phyloP scores from a whole-genome alignment of 2,113 vertebrate genomes.

The Ageneiosus marmoratus region DNA sequence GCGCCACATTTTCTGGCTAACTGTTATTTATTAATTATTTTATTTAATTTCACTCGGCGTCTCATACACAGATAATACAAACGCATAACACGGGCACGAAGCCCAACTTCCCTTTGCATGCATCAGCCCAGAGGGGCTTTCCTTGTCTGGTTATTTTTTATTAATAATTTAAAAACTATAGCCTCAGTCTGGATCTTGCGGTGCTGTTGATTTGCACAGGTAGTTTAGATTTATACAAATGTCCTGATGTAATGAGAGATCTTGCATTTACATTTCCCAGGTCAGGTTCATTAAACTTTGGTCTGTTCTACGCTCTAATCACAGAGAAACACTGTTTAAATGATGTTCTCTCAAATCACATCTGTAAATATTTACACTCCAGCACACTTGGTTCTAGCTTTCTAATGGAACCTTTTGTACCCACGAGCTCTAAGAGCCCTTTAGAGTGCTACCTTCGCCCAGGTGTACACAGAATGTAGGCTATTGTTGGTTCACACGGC shows the following conservation, averaged over 20 bases:
- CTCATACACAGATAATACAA: too few species aligned
- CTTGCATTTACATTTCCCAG: not conserved
- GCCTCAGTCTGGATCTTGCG: not conserved
- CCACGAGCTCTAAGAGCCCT: not conserved
- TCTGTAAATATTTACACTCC: not conserved
- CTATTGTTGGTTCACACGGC: not conserved
- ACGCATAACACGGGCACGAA: not conserved
- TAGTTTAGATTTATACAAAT: not conserved
- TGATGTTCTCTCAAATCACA: not conserved
- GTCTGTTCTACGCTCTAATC: not conserved
- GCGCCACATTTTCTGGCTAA: not conserved
- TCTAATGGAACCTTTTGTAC: too few species aligned
- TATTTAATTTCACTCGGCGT: not conserved
- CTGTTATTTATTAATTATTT: not conserved
- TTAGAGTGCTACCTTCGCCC: not conserved
- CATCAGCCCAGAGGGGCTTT: not conserved
- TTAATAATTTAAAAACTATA: accelerated
- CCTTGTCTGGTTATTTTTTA: not conserved
- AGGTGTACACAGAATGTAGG: not conserved
- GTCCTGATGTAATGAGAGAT: not conserved
- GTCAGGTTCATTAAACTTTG: not conserved
- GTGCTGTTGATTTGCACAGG: not conserved
- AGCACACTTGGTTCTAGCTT: too few species aligned
- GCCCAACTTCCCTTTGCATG: not conserved
- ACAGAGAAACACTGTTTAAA: too few species aligned